Conservation (phyloP, 2,113 vertebrate species). For the Rostratula benghalensis region DNA sequence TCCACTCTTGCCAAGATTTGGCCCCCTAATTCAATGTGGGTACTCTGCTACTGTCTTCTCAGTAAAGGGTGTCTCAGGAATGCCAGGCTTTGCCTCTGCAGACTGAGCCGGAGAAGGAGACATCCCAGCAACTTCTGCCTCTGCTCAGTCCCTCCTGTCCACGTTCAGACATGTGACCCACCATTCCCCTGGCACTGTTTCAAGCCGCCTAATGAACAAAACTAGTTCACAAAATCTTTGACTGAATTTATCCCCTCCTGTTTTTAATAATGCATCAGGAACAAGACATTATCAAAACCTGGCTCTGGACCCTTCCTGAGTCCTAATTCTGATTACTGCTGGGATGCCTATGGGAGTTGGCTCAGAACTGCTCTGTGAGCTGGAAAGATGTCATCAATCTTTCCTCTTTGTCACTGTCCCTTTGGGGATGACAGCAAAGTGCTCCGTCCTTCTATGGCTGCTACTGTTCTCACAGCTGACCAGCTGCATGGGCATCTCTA, state of each 20-base stretch:
- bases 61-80: not conserved
- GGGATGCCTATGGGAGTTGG: not conserved
- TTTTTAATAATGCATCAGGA: not conserved
- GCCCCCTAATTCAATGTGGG: not conserved
- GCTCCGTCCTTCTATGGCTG: not conserved
- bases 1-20: not conserved
- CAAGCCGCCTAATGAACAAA: not conserved
- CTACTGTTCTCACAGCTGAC: not conserved
- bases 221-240: not conserved
- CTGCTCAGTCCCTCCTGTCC: not conserved
- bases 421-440: not conserved
- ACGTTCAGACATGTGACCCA: not conserved
- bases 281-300: not conserved
- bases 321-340: not conserved
- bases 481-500: not conserved
- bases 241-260: not conserved
- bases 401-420: not conserved
- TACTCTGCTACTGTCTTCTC: not conserved
- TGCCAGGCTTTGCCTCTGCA: not conserved
- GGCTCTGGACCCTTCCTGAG: not conserved
- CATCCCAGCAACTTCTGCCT: not conserved
- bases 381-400: not conserved
- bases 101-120: not conserved
- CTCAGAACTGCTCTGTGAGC: not conserved
- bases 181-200: not conserved